phyloP scores from a whole-genome alignment of 2,888 invertebrate species.

The Gastrophysa polygoni region DNA sequence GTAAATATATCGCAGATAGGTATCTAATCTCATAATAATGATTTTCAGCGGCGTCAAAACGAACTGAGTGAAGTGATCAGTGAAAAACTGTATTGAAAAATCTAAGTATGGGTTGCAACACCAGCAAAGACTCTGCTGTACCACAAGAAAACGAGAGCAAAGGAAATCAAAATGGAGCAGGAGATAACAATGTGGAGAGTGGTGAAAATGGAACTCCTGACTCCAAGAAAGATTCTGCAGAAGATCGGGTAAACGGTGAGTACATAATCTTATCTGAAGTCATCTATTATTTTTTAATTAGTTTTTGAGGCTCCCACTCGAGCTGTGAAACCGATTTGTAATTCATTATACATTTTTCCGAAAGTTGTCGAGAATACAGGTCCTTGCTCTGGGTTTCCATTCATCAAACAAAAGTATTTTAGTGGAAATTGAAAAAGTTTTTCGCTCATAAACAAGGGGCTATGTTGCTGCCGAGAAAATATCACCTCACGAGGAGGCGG shows the following conservation, averaged over 20 bases:
- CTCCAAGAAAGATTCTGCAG: conserved; percentile 13
- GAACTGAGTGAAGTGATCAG: not conserved
- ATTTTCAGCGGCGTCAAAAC: not conserved
- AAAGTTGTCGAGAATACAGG: no score
- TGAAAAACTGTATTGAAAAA: not conserved
- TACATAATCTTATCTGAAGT: not conserved
- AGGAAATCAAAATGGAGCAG: conserved; percentile 25
- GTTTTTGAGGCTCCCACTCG: not conserved
- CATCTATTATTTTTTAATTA: not conserved
- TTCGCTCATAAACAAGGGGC: no score
- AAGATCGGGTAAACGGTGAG: conserved; percentile 30
- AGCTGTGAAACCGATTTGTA: no score
- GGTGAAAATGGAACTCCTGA: conserved; percentile 19
- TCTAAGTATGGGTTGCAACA: conserved; percentile 65
- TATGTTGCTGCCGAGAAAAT: no score
- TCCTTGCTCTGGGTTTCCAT: no score
- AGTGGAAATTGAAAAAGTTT: no score
- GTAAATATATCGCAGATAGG: not conserved
- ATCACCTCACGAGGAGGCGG: no score
- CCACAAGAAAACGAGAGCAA: conserved; percentile 51
- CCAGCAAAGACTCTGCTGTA: conserved; percentile 61
- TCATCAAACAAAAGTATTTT: no score
- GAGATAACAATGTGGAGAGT: conserved; percentile 4
- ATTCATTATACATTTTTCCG: no score
- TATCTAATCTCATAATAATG: not conserved